Conservation (phyloP, 2,797 vertebrate genomes). For the Bryconaethiops microstoma region DNA sequence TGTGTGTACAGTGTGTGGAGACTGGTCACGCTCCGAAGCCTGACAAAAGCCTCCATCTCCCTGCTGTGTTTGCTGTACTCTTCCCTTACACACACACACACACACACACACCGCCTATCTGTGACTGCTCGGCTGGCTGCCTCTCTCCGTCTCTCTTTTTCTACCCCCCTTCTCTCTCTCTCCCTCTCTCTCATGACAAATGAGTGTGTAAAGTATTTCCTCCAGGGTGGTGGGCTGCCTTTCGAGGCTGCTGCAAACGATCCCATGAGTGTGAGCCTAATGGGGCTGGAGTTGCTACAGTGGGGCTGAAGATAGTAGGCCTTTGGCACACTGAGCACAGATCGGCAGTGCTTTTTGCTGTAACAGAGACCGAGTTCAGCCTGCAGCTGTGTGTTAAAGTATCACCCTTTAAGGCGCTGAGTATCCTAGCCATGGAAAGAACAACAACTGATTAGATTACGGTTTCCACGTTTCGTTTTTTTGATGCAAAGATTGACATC, state of each 20-base stretch:
- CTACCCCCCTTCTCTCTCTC: conserved; percentile 55
- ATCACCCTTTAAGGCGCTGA: conserved; percentile 21
- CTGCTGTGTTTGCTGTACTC: conserved; percentile 66
- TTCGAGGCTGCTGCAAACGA: conserved; percentile 65
- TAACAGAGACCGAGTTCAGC: conserved; percentile 37
- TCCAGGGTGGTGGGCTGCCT: conserved; percentile 64
- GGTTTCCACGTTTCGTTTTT: conserved; percentile 5
- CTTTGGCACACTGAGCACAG: conserved; percentile 25
- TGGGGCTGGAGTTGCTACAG: conserved; percentile 60
- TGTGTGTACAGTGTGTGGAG: conserved; percentile 57
- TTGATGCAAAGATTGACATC: conserved; percentile 30
- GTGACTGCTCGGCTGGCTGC: conserved; percentile 44
- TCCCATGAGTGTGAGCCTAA: conserved; percentile 64
- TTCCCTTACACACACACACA: conserved; percentile 11
- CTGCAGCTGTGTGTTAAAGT: conserved; percentile 36
- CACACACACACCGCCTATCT: conserved; percentile 20
- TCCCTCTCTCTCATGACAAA: conserved; percentile 65
- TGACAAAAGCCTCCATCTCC: conserved; percentile 66
- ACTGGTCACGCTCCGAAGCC: conserved; percentile 67
- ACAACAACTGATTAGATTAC: conserved; percentile 27
- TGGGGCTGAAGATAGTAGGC: conserved; percentile 46
- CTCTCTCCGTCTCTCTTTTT: conserved; percentile 27
- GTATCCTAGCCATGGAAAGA: conserved; percentile 25
- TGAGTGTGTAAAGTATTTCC: conserved; percentile 71
- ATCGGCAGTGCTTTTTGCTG: conserved; percentile 21